phyloP scores from a whole-genome alignment of 2,797 vertebrate species.

The Fringilla coelebs region DNA sequence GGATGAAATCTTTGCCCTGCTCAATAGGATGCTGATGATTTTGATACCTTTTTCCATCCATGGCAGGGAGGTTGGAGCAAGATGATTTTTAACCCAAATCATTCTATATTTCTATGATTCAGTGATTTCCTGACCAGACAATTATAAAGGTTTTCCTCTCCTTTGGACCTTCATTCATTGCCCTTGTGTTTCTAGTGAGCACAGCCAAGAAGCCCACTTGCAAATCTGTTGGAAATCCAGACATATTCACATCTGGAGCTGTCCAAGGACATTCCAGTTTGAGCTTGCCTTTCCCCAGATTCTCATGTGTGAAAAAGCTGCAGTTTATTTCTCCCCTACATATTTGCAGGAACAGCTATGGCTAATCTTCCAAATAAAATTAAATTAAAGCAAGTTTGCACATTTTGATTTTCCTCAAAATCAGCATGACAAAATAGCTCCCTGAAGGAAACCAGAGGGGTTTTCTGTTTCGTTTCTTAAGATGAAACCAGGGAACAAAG shows the following conservation, averaged over 20 bases:
- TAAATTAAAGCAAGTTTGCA: background rate
- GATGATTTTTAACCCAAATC: background rate
- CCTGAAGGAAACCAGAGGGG: background rate
- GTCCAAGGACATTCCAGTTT: background rate
- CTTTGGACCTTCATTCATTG: background rate
- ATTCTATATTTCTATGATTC: background rate
- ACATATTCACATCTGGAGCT: background rate
- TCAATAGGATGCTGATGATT: background rate
- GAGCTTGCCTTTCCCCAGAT: background rate
- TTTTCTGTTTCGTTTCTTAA: background rate
- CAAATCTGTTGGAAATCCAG: background rate
- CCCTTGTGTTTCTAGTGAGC: background rate
- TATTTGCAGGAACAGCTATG: background rate
- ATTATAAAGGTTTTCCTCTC: background rate
- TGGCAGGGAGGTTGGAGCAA: background rate
- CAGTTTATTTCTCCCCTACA: background rate
- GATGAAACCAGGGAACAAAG: background rate
- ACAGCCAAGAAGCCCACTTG: background rate
- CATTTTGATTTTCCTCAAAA: background rate
- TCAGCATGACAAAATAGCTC: background rate
- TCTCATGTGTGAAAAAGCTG: background rate
- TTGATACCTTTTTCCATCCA: background rate
- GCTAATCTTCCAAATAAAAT: background rate
- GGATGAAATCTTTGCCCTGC: background rate
- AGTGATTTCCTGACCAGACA: background rate